These are phyloP conservation scores for Brachycybe producta DNA, from an alignment of 2,888 invertebrate species.

Conservation along the genomic window DNA sequence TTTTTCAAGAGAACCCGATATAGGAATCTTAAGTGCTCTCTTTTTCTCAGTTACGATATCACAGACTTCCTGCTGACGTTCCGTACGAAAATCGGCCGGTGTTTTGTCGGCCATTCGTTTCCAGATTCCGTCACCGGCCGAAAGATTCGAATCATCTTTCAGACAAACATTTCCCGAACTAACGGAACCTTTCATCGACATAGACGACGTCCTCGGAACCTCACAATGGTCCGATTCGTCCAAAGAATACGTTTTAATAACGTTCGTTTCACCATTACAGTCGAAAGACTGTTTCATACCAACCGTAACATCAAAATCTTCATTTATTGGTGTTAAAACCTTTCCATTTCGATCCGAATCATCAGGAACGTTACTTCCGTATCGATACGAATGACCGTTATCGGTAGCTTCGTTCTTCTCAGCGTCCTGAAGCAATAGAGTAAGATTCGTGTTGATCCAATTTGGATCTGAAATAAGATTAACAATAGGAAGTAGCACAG, in stretches of 20 bases:
- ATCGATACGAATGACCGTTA: neutral
- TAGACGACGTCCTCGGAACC: no score
- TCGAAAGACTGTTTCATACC: neutral
- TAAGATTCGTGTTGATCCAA: slow-evolving; percentile 20
- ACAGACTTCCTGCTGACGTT: slow-evolving; percentile 12
- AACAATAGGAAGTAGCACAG: slow-evolving; percentile 23
- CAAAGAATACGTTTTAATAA: no score
- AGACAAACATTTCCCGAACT: no score
- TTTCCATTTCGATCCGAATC: neutral
- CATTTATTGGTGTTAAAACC: neutral
- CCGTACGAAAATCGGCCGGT: slow-evolving; percentile 4
- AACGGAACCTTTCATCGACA: no score
- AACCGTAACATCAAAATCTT: neutral
- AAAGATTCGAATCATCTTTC: no score
- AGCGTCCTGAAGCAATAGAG: slow-evolving; percentile 11
- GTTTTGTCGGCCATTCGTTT: slow-evolving; percentile 12
- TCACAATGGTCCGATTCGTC: slow-evolving; percentile 1
- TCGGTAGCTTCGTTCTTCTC: neutral
- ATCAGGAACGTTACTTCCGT: neutral
- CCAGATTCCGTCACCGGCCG: slow-evolving; percentile 11
- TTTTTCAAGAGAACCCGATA: slow-evolving; percentile 19
- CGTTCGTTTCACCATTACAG: neutral
- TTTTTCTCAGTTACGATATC: neutral
- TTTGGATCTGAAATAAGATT: slow-evolving; percentile 23
- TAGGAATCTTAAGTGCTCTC: slow-evolving; percentile 7